Conservation (phyloP, 2,797 vertebrate genomes). For the Eidolon dupreanum region DNA sequence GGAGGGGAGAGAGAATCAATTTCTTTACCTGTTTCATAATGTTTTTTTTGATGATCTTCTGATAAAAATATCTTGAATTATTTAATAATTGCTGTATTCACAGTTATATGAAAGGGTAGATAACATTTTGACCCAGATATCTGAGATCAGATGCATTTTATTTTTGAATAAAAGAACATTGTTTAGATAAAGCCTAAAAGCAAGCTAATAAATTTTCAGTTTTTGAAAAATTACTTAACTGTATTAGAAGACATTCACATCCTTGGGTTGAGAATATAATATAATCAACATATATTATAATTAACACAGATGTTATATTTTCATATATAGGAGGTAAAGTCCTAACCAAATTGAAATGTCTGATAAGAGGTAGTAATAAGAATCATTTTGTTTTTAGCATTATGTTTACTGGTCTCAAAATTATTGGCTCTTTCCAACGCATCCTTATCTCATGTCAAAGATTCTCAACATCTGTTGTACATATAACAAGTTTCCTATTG, state of each 20-base stretch:
- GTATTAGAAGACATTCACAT: background rate
- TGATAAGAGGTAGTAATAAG: background rate
- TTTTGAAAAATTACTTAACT: constrained; percentile 13
- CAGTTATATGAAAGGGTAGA: background rate
- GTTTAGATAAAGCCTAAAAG: background rate
- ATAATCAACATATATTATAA: background rate
- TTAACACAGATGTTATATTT: background rate
- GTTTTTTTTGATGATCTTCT: background rate
- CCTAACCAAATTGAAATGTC: background rate
- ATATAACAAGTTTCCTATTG: background rate
- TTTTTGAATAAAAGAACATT: background rate
- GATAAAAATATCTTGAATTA: background rate
- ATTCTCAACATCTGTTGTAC: background rate
- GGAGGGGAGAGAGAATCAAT: too few species aligned
- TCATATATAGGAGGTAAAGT: background rate
- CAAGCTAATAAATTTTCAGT: background rate
- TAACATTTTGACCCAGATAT: background rate
- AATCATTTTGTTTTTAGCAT: background rate
- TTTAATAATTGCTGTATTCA: background rate
- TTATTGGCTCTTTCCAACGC: background rate
- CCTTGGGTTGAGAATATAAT: background rate
- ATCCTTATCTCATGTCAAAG: background rate
- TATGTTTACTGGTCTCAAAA: background rate
- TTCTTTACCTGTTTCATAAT: background rate
- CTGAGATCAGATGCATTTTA: background rate